These are phyloP conservation scores for Azorinus chamasolen DNA, from an alignment of 2,888 invertebrate genomes.

Conservation along the genomic window DNA sequence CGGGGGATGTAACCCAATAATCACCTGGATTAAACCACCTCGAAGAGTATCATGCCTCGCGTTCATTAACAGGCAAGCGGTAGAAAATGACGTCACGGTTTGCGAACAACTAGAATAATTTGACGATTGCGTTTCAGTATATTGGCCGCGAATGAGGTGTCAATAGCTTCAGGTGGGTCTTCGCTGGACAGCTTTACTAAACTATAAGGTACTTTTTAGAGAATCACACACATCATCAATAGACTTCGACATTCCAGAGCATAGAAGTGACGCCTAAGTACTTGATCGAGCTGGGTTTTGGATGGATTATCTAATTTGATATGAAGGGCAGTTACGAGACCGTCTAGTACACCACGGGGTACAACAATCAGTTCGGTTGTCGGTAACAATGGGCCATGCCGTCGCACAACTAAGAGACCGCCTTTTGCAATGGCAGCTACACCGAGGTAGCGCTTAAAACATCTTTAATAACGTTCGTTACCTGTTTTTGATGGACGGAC, in stretches of 20 bases:
- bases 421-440: too few species aligned
- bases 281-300: slow-evolving; percentile 44
- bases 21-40: slow-evolving; percentile 16
- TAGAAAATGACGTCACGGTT: too few species aligned
- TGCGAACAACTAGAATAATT: slow-evolving; percentile 48
- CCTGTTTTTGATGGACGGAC: slow-evolving; percentile 56
- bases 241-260: slow-evolving; percentile 55
- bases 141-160: slow-evolving; percentile 67
- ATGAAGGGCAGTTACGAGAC: slow-evolving; percentile 20
- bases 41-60: slow-evolving; percentile 41
- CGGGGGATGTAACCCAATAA: slow-evolving; percentile 5
- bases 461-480: slow-evolving; percentile 58
- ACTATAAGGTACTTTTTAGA: slow-evolving; percentile 20
- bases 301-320: slow-evolving; percentile 49
- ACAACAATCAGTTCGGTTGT: slow-evolving; percentile 14
- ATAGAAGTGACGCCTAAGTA: slow-evolving; percentile 53
- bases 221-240: slow-evolving; percentile 26
- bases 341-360: slow-evolving; percentile 14
- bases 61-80: slow-evolving; percentile 39
- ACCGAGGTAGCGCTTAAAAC: too few species aligned
- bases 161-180: slow-evolving; percentile 40
- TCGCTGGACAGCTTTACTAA: slow-evolving; percentile 8
- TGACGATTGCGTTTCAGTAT: slow-evolving; percentile 62
- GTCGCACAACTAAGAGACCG: slow-evolving; percentile 11
- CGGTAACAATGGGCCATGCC: slow-evolving; percentile 12